Percentiles rank a stretch among this genome's conserved stretches.
phyloP scores from a whole-genome alignment of 1,140 invertebrate genomes.

The Drosophila asahinai region DNA sequence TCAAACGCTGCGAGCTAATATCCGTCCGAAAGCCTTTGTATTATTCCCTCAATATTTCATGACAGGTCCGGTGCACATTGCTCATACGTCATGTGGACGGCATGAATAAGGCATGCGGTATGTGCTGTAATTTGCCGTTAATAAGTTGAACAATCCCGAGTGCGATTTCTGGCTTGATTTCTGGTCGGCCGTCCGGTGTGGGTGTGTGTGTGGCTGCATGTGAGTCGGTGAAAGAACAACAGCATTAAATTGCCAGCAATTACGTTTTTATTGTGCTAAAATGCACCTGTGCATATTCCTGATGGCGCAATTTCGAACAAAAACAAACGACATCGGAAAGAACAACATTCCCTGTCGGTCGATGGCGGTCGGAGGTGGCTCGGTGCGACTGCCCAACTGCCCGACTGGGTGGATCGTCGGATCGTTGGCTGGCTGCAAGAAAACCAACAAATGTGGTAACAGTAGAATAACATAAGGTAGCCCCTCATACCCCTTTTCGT shows the following conservation, averaged over 20 bases:
- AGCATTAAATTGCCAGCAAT: constrained; percentile 82
- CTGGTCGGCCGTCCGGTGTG: constrained; percentile 5
- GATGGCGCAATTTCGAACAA: constrained; percentile 84
- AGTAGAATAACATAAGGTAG: constrained; percentile 68
- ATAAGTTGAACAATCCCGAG: constrained; percentile 52
- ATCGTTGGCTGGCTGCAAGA: constrained; percentile 48
- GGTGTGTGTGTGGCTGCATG: background rate
- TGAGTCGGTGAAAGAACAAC: constrained; percentile 60
- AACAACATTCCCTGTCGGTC: constrained; percentile 70
- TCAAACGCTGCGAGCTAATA: constrained; percentile 75
- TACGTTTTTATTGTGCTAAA: constrained; percentile 84
- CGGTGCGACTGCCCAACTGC: background rate
- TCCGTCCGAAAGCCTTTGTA: constrained; percentile 38
- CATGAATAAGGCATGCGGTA: constrained; percentile 33
- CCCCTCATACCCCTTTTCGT: background rate
- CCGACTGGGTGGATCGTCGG: constrained; percentile 8
- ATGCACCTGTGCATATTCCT: constrained; percentile 84
- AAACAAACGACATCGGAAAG: constrained; percentile 83
- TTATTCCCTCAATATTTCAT: constrained; percentile 47
- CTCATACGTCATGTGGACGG: constrained; percentile 60
- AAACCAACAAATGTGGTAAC: constrained; percentile 79
- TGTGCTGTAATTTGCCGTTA: constrained; percentile 54
- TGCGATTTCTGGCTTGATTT: constrained; percentile 54
- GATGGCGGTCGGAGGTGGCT: constrained; percentile 2
- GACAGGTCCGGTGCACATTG: constrained; percentile 53